Evolutionary conservation across 1,140 invertebrate genomes (phyloP).

Genomic region (Tetranychus cinnabarinus): DNA sequence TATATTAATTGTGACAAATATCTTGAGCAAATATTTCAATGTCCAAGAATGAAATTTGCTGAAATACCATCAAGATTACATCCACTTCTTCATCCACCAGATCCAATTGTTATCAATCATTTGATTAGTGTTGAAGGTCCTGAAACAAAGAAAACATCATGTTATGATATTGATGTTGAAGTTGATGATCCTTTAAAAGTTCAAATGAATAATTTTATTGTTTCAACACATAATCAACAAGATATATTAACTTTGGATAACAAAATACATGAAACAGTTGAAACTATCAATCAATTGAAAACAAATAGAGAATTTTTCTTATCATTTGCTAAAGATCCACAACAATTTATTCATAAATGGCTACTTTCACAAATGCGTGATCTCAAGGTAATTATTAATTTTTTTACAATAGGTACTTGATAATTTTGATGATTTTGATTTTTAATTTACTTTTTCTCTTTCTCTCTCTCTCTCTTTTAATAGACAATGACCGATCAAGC

Average conservation of each 20-base stretch:
- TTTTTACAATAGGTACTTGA: not conserved
- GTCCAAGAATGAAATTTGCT: slow-evolving; percentile 86
- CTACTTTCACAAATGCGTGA: slow-evolving; percentile 88
- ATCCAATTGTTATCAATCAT: slow-evolving; percentile 83
- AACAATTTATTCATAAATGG: slow-evolving; percentile 98
- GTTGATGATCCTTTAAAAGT: slow-evolving; percentile 90
- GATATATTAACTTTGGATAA: slow-evolving; percentile 49
- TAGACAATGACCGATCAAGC: slow-evolving; percentile 85
- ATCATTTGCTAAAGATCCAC: slow-evolving; percentile 92
- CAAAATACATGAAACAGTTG: slow-evolving; percentile 89
- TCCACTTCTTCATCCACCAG: slow-evolving; percentile 73
- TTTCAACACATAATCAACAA: slow-evolving; percentile 89
- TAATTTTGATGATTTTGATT: not conserved
- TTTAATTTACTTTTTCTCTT: too few species aligned
- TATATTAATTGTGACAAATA: slow-evolving; percentile 89
- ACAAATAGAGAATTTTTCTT: slow-evolving; percentile 94
- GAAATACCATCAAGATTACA: slow-evolving; percentile 93
- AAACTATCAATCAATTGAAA: slow-evolving; percentile 94
- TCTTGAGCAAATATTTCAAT: slow-evolving; percentile 84
- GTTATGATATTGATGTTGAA: slow-evolving; percentile 99
- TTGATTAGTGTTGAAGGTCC: slow-evolving; percentile 66
- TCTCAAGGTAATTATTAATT: slow-evolving; percentile 42
- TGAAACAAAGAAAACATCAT: slow-evolving; percentile 93
- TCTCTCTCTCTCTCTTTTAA: slow-evolving; percentile 10
- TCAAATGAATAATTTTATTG: slow-evolving; percentile 90